Conservation (phyloP, 2,113 vertebrate genomes). For the Notothenia coriiceps region DNA sequence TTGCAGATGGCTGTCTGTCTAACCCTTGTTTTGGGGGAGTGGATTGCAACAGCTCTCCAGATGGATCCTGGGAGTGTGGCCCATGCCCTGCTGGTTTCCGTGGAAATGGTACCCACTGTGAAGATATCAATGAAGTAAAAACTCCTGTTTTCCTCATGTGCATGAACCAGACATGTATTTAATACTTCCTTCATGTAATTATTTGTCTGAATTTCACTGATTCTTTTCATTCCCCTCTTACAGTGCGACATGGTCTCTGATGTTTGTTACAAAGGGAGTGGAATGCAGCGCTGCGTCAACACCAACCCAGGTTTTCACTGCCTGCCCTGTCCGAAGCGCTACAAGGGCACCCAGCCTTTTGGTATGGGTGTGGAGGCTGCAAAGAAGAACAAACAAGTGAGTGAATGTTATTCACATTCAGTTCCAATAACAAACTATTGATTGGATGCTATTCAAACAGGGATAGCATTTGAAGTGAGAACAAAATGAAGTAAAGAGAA, state of each 20-base stretch:
- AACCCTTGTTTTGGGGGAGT: conserved; percentile 96
- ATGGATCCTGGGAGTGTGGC: conserved; percentile 97
- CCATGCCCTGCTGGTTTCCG: conserved; percentile 92
- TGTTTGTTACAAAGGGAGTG: conserved; percentile 90
- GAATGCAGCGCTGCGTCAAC: conserved; percentile 91
- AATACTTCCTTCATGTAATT: not conserved
- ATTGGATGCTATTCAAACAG: conserved; percentile 17
- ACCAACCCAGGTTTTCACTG: conserved; percentile 96
- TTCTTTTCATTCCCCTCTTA: not conserved
- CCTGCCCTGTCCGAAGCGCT: conserved; percentile 93
- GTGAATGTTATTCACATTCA: conserved; percentile 25
- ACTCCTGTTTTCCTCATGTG: conserved; percentile 4
- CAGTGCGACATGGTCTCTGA: conserved; percentile 94
- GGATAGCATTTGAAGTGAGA: not conserved
- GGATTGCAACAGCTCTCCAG: conserved; percentile 91
- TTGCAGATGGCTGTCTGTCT: conserved; percentile 94
- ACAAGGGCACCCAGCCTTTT: conserved; percentile 94
- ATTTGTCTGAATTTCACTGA: conserved; percentile 1
- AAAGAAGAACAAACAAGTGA: conserved; percentile 92
- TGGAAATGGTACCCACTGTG: conserved; percentile 93
- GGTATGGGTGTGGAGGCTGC: conserved; percentile 92
- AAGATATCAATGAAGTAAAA: conserved; percentile 95
- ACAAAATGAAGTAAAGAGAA: not conserved
- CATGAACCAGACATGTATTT: not conserved
- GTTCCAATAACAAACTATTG: not conserved